Evolutionary conservation across 2,888 invertebrate species (phyloP).

Genomic region (Serripes groenlandicus): DNA sequence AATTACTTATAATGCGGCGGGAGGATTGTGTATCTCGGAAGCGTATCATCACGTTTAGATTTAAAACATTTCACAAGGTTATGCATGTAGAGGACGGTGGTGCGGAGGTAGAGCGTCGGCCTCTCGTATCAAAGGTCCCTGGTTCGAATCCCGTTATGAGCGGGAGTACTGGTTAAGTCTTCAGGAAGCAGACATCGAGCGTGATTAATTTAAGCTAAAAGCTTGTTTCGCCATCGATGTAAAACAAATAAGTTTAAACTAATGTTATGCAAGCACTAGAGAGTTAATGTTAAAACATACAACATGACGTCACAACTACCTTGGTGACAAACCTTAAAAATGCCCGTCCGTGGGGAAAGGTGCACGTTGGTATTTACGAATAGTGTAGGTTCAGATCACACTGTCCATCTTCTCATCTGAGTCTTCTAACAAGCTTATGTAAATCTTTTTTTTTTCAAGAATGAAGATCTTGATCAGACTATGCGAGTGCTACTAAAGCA

Average conservation of each 20-base stretch:
- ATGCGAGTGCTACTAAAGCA: too few relatives aligned
- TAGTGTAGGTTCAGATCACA: background rate
- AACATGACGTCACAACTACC: background rate
- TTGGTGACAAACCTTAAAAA: background rate
- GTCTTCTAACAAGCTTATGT: background rate
- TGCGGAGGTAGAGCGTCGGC: too few relatives aligned
- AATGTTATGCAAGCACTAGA: background rate
- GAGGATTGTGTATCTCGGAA: too few relatives aligned
- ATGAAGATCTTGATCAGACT: too few relatives aligned
- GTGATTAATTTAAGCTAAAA: background rate
- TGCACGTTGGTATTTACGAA: background rate
- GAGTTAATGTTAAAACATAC: background rate
- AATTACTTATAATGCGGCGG: too few relatives aligned
- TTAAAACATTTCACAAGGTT: too few relatives aligned
- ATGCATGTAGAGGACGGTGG: too few relatives aligned
- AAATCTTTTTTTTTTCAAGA: background rate
- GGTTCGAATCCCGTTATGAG: too few relatives aligned
- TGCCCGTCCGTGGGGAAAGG: background rate
- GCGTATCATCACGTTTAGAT: too few relatives aligned
- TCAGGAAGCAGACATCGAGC: too few relatives aligned
- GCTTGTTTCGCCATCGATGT: background rate
- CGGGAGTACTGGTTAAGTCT: too few relatives aligned
- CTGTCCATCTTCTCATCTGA: background rate
- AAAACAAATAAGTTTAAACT: background rate
- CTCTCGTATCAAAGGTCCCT: too few relatives aligned